Conservation (phyloP, 2,113 vertebrate species). For the Erpornis zantholeuca region DNA sequence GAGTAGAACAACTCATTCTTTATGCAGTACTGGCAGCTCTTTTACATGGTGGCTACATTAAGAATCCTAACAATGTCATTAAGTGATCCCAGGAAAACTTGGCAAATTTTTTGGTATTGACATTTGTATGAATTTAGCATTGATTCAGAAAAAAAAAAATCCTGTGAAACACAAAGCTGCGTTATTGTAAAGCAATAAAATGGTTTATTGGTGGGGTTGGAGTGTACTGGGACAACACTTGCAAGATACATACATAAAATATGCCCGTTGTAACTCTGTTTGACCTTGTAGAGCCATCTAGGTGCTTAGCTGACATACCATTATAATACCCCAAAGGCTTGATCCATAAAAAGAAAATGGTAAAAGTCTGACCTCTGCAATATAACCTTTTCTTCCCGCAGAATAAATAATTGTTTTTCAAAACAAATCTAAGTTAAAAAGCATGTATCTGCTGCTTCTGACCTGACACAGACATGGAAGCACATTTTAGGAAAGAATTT, state of each 20-base stretch:
- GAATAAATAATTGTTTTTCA: slow-evolving; percentile 67
- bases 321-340: slow-evolving; percentile 46
- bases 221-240: slow-evolving; percentile 5
- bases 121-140: slow-evolving; percentile 34
- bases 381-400: slow-evolving; percentile 26
- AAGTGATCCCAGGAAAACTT: slow-evolving; percentile 68
- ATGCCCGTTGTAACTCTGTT: slow-evolving; percentile 51
- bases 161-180: slow-evolving; percentile 28
- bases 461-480: slow-evolving; percentile 35
- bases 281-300: slow-evolving; percentile 69
- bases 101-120: slow-evolving; percentile 56
- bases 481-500: slow-evolving; percentile 24
- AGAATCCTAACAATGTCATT: slow-evolving; percentile 82
- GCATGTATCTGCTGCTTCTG: not conserved
- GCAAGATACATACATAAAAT: slow-evolving; percentile 60
- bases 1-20: slow-evolving; percentile 81
- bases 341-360: slow-evolving; percentile 41
- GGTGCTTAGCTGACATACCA: slow-evolving; percentile 9
- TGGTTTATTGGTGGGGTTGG: not conserved
- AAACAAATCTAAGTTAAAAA: slow-evolving; percentile 44
- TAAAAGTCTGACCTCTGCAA: slow-evolving; percentile 24
- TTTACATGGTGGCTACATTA: slow-evolving; percentile 73
- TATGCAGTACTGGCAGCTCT: slow-evolving; percentile 71
- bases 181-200: slow-evolving; percentile 58
- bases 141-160: slow-evolving; percentile 31